Evolutionary conservation across 2,888 invertebrate species (phyloP), one percentile per base, ranked within the genome.

Genomic region (Belgica antarctica): DNA sequence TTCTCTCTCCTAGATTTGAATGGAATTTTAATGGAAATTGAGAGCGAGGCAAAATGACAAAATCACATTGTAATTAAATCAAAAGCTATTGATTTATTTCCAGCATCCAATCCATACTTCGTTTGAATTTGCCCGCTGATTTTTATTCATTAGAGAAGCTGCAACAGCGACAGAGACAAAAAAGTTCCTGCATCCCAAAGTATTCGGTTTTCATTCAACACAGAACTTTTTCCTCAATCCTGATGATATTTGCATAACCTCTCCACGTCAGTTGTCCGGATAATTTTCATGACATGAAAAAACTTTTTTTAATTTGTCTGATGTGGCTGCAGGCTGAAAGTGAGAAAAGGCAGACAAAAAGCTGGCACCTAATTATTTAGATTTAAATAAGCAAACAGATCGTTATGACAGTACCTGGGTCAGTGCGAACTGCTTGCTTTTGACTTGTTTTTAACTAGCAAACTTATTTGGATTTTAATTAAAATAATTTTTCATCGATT

Each of bases 21-120:
- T 63, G 63, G 19, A 41, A 41, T 63, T 63, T 63, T 63, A 63
- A 63, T 63, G 63, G 63, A 63, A 36, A 61, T 27, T 27, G 25
- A 61, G 25, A n/a, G 27, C 22, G 52, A 24, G 22, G 24, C 52
- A 19, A 52, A 34, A 24, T 24, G 34, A 62, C 25, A 62, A 41
- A 63, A 63, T 36, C 22, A 36, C 2, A 24, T 63, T 63, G 63
- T 41, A 63, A 63, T 63, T 63, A 63, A 63, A 63, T 63, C 63
- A 63, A 41, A 63, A 63, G 41, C 63, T 28, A 63, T 63, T 28
- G 36, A 63, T 63, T 63, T 41, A 36, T 63, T 24, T 61, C 7
- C n/a, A 41, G 3, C 15, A 5, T 41, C n/a, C 41, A n/a, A n/a
- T n/a, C n/a, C n/a, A n/a, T n/a, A n/a, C n/a, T n/a, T 10, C 10